These are phyloP conservation scores for Lathronympha strigana DNA, from an alignment of 2,888 invertebrate species.

Conservation along the genomic window DNA sequence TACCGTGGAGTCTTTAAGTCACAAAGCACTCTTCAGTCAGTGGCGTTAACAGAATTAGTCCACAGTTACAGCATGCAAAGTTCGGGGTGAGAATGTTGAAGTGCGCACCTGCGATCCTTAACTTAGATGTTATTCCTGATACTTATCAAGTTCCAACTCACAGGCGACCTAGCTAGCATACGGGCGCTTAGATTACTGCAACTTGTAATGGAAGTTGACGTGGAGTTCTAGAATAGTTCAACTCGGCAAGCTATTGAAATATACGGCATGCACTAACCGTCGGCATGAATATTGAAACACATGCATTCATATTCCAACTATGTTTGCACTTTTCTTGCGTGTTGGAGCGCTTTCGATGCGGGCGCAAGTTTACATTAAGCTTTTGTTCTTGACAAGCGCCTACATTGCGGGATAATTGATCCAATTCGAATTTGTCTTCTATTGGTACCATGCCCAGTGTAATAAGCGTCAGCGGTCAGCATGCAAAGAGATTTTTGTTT, in stretches of 20 bases:
- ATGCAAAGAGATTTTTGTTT: no score
- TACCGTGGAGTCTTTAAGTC: neutral
- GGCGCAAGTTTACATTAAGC: conserved; percentile 36
- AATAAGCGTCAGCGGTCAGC: no score
- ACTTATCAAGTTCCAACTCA: neutral
- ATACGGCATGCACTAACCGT: conserved; percentile 53
- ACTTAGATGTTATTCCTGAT: conserved; percentile 40
- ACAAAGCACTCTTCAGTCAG: conserved; percentile 4
- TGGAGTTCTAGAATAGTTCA: no score
- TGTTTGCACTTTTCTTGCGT: conserved; percentile 76
- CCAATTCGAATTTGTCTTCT: neutral
- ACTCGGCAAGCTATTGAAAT: neutral
- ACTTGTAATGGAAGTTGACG: neutral
- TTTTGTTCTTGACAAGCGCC: neutral
- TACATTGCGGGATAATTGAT: neutral
- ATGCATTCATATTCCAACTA: conserved; percentile 78
- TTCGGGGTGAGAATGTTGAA: conserved; percentile 37
- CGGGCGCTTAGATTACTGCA: neutral
- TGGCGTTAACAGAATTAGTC: conserved; percentile 27
- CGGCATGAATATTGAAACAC: conserved; percentile 78
- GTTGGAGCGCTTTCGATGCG: conserved; percentile 53
- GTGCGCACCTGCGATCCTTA: conserved; percentile 50
- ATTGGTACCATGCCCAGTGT: no score
- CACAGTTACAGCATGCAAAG: conserved; percentile 29
- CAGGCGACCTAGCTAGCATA: neutral